Conservation (phyloP, 2,888 invertebrate genomes). For the Pollenia amentaria region DNA sequence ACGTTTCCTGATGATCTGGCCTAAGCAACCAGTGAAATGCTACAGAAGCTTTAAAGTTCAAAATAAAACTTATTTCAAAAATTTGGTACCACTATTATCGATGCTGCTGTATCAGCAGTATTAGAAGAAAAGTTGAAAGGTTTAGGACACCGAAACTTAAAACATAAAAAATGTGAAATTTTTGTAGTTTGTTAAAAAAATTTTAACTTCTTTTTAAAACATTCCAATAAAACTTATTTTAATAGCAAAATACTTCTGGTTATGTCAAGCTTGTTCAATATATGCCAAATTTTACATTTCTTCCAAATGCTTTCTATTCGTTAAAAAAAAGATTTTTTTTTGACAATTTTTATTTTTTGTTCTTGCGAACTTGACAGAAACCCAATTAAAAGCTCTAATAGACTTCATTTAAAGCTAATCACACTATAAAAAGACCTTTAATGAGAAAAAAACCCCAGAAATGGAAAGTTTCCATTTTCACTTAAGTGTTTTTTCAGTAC, state of each 20-base stretch:
- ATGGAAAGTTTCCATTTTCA: conserved; percentile 40
- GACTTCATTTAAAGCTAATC: conserved; percentile 71
- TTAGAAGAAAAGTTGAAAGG: too few species aligned
- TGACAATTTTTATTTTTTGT: not conserved
- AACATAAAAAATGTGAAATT: not conserved
- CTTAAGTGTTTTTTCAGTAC: conserved; percentile 19
- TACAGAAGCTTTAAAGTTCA: too few species aligned
- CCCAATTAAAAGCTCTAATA: conserved; percentile 71
- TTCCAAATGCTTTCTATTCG: conserved; percentile 12
- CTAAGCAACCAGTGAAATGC: too few species aligned
- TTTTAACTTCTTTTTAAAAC: not conserved
- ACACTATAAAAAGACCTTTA: conserved; percentile 42
- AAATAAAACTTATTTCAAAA: too few species aligned
- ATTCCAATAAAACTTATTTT: conserved; percentile 11
- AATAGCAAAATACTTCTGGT: conserved; percentile 27
- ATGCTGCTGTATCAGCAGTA: too few species aligned
- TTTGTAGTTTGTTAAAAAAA: not conserved
- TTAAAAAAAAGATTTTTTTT: conserved; percentile 30
- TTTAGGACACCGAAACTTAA: too few species aligned
- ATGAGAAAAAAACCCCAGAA: not conserved
- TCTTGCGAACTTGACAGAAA: conserved; percentile 63
- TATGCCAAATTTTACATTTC: conserved; percentile 12
- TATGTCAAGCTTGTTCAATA: conserved; percentile 42
- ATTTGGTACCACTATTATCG: too few species aligned
- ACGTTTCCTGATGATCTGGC: too few species aligned